phyloP scores from a whole-genome alignment of 2,888 invertebrate species.

The Mayetiola destructor region DNA sequence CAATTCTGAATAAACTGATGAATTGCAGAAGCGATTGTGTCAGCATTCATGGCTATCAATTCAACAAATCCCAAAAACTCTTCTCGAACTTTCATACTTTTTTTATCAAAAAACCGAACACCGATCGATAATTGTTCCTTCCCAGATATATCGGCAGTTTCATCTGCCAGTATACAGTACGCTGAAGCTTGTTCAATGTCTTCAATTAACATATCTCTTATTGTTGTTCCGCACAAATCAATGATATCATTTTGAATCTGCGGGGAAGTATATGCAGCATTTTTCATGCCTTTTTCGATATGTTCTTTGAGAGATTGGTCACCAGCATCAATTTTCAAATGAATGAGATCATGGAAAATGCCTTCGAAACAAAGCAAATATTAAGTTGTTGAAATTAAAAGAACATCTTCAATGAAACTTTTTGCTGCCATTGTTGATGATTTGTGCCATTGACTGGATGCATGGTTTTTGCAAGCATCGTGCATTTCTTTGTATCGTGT shows the following conservation, averaged over 20 bases:
- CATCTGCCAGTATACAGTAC: constrained; percentile 22
- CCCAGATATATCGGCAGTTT: constrained; percentile 23
- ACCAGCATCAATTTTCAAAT: constrained; percentile 22
- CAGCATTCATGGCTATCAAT: constrained; percentile 21
- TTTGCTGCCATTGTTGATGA: constrained; percentile 22
- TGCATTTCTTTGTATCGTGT: constrained; percentile 23
- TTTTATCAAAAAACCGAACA: constrained; percentile 22
- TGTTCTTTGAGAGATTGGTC: constrained; percentile 23
- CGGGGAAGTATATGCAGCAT: constrained; percentile 23
- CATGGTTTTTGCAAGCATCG: constrained; percentile 21
- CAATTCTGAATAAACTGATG: constrained; percentile 4
- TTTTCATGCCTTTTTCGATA: constrained; percentile 22
- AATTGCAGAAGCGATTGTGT: constrained; percentile 22
- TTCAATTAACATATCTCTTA: constrained; percentile 22
- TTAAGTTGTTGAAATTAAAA: neutral
- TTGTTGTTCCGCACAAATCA: constrained; percentile 21
- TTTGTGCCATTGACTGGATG: constrained; percentile 21
- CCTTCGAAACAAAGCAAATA: neutral
- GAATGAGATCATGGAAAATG: constrained; percentile 20
- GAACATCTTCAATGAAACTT: constrained; percentile 19
- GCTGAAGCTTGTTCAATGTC: constrained; percentile 21
- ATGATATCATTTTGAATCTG: constrained; percentile 27
- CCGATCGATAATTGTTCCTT: constrained; percentile 23
- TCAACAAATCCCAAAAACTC: constrained; percentile 24
- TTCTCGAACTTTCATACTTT: constrained; percentile 20